phyloP scores from a whole-genome alignment of 2,113 vertebrate genomes.

The Symphodus melops region DNA sequence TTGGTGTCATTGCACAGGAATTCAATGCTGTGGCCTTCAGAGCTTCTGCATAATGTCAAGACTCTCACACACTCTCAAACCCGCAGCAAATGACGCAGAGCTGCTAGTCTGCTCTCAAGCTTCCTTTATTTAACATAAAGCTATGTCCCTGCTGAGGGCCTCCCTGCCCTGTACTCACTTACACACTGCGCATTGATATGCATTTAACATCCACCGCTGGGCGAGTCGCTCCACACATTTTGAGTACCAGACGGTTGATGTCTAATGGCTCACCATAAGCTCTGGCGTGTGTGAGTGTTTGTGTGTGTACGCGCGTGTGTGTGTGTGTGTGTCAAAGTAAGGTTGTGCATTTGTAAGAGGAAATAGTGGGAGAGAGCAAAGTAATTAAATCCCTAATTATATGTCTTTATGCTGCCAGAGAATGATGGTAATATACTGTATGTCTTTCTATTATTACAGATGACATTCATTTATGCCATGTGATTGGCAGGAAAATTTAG shows the following conservation, averaged over 20 bases:
- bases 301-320: not conserved
- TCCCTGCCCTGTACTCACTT: slow-evolving; percentile 1
- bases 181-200: slow-evolving; percentile 25
- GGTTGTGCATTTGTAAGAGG: not conserved
- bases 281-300: not conserved
- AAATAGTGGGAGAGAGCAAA: not conserved
- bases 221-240: slow-evolving; percentile 1
- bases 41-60: slow-evolving; percentile 35
- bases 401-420: not conserved
- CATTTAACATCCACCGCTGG: slow-evolving; percentile 22
- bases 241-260: slow-evolving; percentile 1
- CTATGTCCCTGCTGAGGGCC: slow-evolving; percentile 14
- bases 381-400: slow-evolving; percentile 20
- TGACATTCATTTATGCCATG: slow-evolving; percentile 16
- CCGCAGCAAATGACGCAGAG: not conserved
- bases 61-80: slow-evolving; percentile 26
- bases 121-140: slow-evolving; percentile 37
- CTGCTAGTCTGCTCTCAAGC: not conserved
- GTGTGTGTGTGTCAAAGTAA: slow-evolving; percentile 13
- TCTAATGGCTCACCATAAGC: slow-evolving; percentile 15
- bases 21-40: slow-evolving; percentile 19
- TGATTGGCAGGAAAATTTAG: slow-evolving; percentile 13
- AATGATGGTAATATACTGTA: slow-evolving; percentile 22
- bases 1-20: slow-evolving; percentile 12
- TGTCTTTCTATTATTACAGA: slow-evolving; percentile 23